These are phyloP conservation scores for Daktulosphaira vitifoliae DNA, from an alignment of 1,140 invertebrate genomes.

Conservation along the genomic window DNA sequence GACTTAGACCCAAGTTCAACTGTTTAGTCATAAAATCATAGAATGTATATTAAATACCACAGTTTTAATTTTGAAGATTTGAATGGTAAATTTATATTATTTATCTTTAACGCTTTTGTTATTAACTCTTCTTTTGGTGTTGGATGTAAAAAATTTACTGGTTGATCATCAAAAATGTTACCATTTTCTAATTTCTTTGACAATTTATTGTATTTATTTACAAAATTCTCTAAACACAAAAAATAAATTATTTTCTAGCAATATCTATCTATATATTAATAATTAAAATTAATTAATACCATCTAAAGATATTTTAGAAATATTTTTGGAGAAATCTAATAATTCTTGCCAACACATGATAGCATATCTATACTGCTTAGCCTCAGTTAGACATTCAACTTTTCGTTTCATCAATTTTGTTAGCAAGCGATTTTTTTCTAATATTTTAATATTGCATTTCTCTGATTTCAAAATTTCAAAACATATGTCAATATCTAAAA, in stretches of 20 bases:
- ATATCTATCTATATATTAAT: too few relatives aligned
- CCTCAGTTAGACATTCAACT: conserved; percentile 34
- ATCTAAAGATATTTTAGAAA: conserved; percentile 3
- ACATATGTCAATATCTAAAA: conserved; percentile 1
- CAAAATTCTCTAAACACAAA: conserved; percentile 7
- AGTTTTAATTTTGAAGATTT: conserved; percentile 24
- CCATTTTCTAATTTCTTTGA: not conserved
- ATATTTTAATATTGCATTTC: conserved; percentile 28
- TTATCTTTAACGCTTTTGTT: conserved; percentile 15
- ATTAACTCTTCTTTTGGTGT: conserved; percentile 8
- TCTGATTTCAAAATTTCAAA: not conserved
- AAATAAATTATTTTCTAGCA: not conserved
- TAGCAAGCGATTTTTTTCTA: conserved; percentile 21
- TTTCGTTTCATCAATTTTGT: conserved; percentile 36
- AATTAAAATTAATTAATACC: not conserved
- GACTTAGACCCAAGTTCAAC: too few relatives aligned
- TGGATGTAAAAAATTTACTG: too few relatives aligned
- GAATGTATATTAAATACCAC: conserved; percentile 26
- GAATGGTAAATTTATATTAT: conserved; percentile 25
- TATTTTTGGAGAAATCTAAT: not conserved
- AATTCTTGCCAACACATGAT: not conserved
- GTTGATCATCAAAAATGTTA: too few relatives aligned
- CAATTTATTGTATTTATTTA: conserved; percentile 1
- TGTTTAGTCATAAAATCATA: too few relatives aligned
- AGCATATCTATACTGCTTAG: conserved; percentile 20